These are phyloP conservation scores for Apodemus speciosus DNA, from an alignment of 2,113 vertebrate genomes.

Conservation along the genomic window DNA sequence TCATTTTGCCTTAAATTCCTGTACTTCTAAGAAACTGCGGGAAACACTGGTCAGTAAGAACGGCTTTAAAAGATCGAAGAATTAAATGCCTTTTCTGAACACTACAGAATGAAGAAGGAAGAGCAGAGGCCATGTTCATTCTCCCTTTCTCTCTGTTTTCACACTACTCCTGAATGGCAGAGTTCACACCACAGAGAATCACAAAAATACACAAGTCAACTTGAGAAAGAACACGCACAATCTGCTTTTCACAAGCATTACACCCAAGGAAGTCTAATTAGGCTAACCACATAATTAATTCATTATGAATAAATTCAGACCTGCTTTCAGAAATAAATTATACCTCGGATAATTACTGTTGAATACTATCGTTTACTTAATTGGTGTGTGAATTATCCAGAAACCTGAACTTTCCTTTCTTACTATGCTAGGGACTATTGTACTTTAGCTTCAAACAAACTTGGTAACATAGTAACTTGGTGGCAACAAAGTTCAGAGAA, in stretches of 20 bases:
- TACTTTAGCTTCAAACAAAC: conserved; percentile 69
- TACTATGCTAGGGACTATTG: conserved; percentile 60
- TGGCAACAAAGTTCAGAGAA: conserved; percentile 47
- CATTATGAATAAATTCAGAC: conserved; percentile 82
- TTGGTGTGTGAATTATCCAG: conserved; percentile 75
- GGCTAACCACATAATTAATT: conserved; percentile 78
- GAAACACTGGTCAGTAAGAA: conserved; percentile 21
- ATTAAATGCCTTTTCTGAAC: conserved; percentile 39
- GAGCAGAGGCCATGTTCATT: conserved; percentile 60
- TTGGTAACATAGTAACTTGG: conserved; percentile 63
- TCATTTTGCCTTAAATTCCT: conserved; percentile 13
- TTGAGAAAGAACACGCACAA: conserved; percentile 61
- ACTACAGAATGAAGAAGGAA: conserved; percentile 35
- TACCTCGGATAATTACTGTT: conserved; percentile 78
- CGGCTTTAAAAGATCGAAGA: background rate
- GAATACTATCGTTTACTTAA: conserved; percentile 80
- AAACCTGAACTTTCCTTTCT: conserved; percentile 76
- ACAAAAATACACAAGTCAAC: conserved; percentile 70
- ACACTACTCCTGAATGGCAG: conserved; percentile 72
- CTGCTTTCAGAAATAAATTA: conserved; percentile 81
- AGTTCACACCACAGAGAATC: conserved; percentile 75
- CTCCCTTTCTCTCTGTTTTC: conserved; percentile 73
- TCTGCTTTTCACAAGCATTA: conserved; percentile 67
- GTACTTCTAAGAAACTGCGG: conserved; percentile 2
- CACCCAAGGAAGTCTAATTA: conserved; percentile 78